Percentiles rank a stretch among this genome's conserved stretches.
Evolutionary conservation across 2,888 invertebrate species (phyloP).

Genomic region (Mythimna loreyi): DNA sequence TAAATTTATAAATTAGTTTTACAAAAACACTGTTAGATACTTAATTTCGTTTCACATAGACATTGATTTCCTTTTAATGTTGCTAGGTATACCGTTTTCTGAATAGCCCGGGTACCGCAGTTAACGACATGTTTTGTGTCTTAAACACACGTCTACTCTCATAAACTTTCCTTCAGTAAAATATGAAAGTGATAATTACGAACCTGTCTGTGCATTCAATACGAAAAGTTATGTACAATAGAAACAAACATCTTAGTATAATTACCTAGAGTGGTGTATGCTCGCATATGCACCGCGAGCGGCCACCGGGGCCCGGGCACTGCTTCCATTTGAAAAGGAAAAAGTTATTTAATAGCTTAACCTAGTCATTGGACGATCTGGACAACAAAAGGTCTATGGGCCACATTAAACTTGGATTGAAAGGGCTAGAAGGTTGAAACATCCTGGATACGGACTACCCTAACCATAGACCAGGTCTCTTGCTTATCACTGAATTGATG

Average conservation of each 20-base stretch:
- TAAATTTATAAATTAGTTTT: too few species aligned
- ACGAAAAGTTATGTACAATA: conserved; percentile 45
- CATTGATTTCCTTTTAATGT: too few species aligned
- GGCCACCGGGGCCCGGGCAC: conserved; percentile 47
- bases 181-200: conserved; percentile 26
- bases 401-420: not conserved
- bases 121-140: conserved; percentile 23
- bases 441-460: not conserved
- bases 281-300: conserved; percentile 49
- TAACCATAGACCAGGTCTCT: too few species aligned
- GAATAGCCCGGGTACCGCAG: not conserved
- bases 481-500: too few species aligned
- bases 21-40: too few species aligned
- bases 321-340: conserved; percentile 57
- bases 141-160: not conserved
- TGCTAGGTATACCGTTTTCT: too few species aligned
- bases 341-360: conserved; percentile 32
- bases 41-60: too few species aligned
- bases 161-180: not conserved
- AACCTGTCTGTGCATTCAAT: conserved; percentile 27
- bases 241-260: conserved; percentile 35
- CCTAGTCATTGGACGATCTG: conserved; percentile 2
- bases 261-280: conserved; percentile 56
- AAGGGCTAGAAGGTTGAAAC: not conserved
- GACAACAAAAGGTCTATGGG: not conserved